phyloP scores from a whole-genome alignment of 92 coral and sea anemone species.

The Palythoa grandis region DNA sequence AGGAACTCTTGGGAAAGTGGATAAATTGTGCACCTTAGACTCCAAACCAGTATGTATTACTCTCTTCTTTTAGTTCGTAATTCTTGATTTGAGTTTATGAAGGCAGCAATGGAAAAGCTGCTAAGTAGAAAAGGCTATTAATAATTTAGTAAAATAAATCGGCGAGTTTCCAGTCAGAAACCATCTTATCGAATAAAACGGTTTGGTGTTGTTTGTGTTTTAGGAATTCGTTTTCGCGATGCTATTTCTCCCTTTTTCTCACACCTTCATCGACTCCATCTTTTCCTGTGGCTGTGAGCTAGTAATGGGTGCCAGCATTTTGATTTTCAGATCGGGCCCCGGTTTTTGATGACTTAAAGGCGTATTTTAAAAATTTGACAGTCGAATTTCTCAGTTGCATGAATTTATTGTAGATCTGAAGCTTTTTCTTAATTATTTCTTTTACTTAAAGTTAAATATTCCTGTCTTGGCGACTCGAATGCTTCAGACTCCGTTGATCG shows the following conservation, averaged over 20 bases:
- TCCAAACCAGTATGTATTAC: conserved; percentile 75
- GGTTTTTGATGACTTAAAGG: neutral
- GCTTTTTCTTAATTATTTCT: no score
- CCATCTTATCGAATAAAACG: neutral
- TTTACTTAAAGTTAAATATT: no score
- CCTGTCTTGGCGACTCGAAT: neutral
- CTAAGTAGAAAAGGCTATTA: conserved; percentile 20
- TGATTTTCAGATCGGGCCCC: neutral
- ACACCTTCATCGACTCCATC: conserved; percentile 18
- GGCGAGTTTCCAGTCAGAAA: conserved; percentile 8
- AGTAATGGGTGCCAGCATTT: neutral
- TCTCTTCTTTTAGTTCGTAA: conserved; percentile 14
- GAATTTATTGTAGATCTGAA: no score
- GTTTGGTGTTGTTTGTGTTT: conserved; percentile 14
- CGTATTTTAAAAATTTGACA: neutral
- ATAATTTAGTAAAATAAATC: conserved; percentile 31
- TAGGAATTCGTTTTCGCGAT: neutral
- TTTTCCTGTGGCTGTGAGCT: neutral
- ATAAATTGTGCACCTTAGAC: conserved; percentile 86
- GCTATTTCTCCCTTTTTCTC: conserved; percentile 1
- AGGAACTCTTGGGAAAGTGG: conserved; percentile 96
- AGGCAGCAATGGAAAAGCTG: conserved; percentile 32
- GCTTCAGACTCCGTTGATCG: neutral
- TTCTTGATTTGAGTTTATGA: conserved; percentile 45
- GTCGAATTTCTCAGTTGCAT: no score